These are phyloP conservation scores for Phacellophora camtschatica DNA, from an alignment of 30 jellyfish, hydroid and myxozoan species.

Conservation along the genomic window DNA sequence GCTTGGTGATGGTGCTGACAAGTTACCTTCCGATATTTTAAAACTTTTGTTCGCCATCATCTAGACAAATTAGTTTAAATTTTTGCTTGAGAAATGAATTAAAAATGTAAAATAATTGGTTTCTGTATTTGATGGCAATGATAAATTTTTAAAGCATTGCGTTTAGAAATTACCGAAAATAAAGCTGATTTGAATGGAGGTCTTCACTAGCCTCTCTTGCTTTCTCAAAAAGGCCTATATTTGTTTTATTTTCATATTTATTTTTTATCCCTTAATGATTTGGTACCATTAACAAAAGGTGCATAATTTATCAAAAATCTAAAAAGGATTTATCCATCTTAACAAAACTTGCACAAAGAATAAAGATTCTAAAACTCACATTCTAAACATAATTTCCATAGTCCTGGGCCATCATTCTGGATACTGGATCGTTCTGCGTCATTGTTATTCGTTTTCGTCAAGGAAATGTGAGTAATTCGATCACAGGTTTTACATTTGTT, in stretches of 20 bases:
- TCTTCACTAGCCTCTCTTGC: too few species aligned
- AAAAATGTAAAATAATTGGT: too few species aligned
- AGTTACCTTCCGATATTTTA: neutral
- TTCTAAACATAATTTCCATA: neutral
- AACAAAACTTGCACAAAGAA: neutral
- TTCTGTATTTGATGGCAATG: too few species aligned
- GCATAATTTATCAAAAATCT: too few species aligned
- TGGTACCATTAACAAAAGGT: too few species aligned
- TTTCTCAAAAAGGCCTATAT: too few species aligned
- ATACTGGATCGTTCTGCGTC: neutral
- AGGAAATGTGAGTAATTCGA: neutral
- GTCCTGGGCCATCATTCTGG: neutral
- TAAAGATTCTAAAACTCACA: neutral
- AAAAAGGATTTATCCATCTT: neutral
- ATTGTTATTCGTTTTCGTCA: neutral
- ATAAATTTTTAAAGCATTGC: too few species aligned
- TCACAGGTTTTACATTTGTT: neutral
- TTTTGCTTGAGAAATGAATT: constrained; percentile 10
- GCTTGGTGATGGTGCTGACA: constrained; percentile 3
- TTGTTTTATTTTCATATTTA: too few species aligned
- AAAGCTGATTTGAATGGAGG: too few species aligned
- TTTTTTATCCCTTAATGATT: too few species aligned
- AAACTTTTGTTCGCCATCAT: constrained; percentile 8
- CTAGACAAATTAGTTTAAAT: neutral
- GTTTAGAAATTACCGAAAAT: too few species aligned